Base-by-base conservation (phyloP, 2,888 invertebrate species). In the Spatulosminthurus flaviceps region DNA sequence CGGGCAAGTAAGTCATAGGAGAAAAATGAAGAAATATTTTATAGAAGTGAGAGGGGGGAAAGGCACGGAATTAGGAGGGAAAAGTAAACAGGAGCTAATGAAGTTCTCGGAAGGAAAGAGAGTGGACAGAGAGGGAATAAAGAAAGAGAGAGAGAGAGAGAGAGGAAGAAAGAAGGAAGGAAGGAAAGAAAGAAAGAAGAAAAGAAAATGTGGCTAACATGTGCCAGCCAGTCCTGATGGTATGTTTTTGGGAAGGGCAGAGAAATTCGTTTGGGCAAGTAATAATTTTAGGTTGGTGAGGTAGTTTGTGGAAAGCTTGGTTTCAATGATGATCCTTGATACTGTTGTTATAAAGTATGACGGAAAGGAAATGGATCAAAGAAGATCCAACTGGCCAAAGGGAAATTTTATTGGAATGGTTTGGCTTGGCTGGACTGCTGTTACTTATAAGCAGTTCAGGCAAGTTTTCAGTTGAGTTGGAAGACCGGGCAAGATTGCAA, bases 41-140 rank as follows among this genome's bases (percentile, higher is more conserved):
- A n/a, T n/a, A n/a, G n/a, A n/a, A n/a, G n/a, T n/a, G n/a, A n/a
- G n/a, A n/a, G n/a, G n/a, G n/a, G n/a, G n/a, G n/a, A n/a, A n/a
- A n/a, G n/a, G n/a, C n/a, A n/a, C n/a, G 34, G 34, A 4, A 34
- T 4, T 34, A 34, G 5, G 34, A 9, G 34, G 5, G 34, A 9
- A 9, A 34, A 34, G 64, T 64, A 77, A 43, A 79, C 75, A 75
- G 61, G 74, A 78, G 81, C 80, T 82, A 82, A 82, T 82, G 82
- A 82, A 82, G 82, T 82, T 81, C 80, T 82, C 82, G 21, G 64
- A 60, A 69, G 71, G 42, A n/a, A n/a, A n/a, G n/a, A n/a, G n/a
- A n/a, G n/a, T n/a, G n/a, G n/a, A n/a, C n/a, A n/a, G 66, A 66
- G 61, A 29, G 22, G 29, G 42, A 73, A n/a, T 51, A 51, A 51